Evolutionary conservation across 1,140 invertebrate species (phyloP).

Genomic region (Pogonomyrmex barbatus): DNA sequence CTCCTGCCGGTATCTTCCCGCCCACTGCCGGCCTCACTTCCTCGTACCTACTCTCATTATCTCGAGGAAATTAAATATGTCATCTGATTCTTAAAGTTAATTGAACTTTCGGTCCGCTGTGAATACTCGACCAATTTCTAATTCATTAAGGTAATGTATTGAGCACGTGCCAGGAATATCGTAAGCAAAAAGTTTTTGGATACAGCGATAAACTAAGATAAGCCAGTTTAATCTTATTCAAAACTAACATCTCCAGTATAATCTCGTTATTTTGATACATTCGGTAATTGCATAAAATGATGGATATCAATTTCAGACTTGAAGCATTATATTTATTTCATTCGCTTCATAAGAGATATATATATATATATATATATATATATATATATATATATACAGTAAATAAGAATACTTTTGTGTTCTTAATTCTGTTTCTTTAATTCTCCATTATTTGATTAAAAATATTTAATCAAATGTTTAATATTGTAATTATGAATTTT

Average conservation of each 20-base stretch:
- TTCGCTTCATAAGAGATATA: neutral
- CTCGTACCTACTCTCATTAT: constrained; percentile 81
- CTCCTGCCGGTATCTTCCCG: constrained; percentile 78
- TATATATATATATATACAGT: neutral
- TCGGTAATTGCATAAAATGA: neutral
- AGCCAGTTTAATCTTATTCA: neutral
- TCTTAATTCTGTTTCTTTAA: too few relatives aligned
- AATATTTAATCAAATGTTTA: neutral
- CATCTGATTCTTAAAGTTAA: constrained; percentile 84
- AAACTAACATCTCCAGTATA: neutral
- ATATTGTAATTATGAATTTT: neutral
- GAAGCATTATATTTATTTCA: neutral
- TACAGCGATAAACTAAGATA: neutral
- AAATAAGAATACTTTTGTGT: neutral
- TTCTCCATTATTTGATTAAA: neutral
- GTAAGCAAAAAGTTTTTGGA: constrained; percentile 9
- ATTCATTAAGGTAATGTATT: constrained; percentile 82
- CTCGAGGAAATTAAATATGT: constrained; percentile 84
- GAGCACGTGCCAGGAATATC: constrained; percentile 5
- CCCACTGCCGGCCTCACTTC: constrained; percentile 68
- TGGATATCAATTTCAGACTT: neutral
- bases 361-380: too few relatives aligned
- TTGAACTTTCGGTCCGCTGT: constrained; percentile 79
- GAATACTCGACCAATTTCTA: constrained; percentile 79
- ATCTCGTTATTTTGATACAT: neutral